Evolutionary conservation across 2,797 vertebrate species (phyloP).

Genomic region (Valencia hispanica): DNA sequence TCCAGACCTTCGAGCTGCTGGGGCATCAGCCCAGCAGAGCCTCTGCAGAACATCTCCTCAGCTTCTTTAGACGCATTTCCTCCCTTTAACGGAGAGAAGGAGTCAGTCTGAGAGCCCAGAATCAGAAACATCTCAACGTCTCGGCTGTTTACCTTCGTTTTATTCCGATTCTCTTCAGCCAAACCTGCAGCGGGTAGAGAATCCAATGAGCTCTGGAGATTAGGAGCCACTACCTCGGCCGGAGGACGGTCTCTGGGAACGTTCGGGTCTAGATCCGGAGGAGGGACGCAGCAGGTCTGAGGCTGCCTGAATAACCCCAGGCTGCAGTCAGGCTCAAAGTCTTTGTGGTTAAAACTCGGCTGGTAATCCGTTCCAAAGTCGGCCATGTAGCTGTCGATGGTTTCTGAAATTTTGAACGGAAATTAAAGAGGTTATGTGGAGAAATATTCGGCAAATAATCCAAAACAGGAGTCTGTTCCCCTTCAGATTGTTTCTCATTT

Average conservation of each 20-base stretch:
- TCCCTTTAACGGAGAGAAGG: neutral
- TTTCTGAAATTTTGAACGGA: slow-evolving; percentile 21
- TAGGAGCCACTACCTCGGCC: neutral
- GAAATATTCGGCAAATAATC: neutral
- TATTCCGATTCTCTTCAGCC: slow-evolving; percentile 30
- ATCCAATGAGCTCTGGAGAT: neutral
- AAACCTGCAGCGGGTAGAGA: neutral
- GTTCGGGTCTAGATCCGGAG: neutral
- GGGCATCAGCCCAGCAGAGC: neutral
- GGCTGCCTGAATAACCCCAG: accelerated
- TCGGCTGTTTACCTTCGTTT: neutral
- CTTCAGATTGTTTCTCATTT: no score
- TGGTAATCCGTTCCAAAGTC: neutral
- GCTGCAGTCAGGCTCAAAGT: neutral
- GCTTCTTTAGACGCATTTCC: neutral
- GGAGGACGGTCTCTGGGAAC: neutral
- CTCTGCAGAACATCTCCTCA: slow-evolving; percentile 36
- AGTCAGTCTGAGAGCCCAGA: neutral
- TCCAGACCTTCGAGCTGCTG: slow-evolving; percentile 73
- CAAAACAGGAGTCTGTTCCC: no score
- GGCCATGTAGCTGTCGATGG: neutral
- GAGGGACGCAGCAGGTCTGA: accelerated
- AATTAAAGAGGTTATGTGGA: neutral
- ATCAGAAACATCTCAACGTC: neutral
- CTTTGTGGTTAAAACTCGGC: accelerated